These are phyloP conservation scores for Zoanthus gigantus DNA, from an alignment of 92 coral and sea anemone genomes.

Conservation along the genomic window DNA sequence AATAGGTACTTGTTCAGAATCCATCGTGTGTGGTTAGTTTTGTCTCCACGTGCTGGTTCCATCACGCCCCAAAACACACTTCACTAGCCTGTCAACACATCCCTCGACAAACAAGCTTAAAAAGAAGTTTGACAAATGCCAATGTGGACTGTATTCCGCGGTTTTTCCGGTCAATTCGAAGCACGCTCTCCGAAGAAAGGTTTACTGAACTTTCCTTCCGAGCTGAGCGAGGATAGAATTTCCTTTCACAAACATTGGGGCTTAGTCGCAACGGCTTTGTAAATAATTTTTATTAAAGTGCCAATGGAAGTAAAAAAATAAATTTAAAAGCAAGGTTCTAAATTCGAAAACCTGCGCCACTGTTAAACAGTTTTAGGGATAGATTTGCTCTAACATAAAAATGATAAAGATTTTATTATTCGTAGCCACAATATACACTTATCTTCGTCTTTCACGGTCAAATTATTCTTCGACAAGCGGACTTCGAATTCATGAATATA, in stretches of 20 bases:
- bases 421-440: conserved; percentile 13
- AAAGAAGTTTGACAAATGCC: conserved; percentile 79
- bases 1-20: not conserved
- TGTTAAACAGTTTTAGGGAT: conserved; percentile 4
- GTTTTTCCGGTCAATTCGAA: conserved; percentile 41
- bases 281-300: conserved; percentile 32
- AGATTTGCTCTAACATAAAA: not conserved
- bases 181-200: conserved; percentile 36
- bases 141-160: conserved; percentile 15
- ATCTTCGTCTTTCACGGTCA: conserved; percentile 39
- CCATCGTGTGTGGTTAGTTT: conserved; percentile 36
- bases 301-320: not conserved
- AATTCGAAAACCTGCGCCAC: conserved; percentile 7
- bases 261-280: conserved; percentile 24
- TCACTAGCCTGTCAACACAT: conserved; percentile 87
- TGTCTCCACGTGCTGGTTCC: conserved; percentile 16
- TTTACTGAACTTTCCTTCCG: not conserved
- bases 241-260: conserved; percentile 39
- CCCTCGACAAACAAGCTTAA: conserved; percentile 72
- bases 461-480: conserved; percentile 75
- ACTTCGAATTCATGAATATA: conserved; percentile 83
- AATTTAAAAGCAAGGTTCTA: not conserved
- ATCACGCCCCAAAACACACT: conserved; percentile 83
- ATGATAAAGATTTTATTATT: not conserved
- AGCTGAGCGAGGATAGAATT: conserved; percentile 43